phyloP scores from a whole-genome alignment of 2,797 vertebrate species.

The Acanthiza pusilla region DNA sequence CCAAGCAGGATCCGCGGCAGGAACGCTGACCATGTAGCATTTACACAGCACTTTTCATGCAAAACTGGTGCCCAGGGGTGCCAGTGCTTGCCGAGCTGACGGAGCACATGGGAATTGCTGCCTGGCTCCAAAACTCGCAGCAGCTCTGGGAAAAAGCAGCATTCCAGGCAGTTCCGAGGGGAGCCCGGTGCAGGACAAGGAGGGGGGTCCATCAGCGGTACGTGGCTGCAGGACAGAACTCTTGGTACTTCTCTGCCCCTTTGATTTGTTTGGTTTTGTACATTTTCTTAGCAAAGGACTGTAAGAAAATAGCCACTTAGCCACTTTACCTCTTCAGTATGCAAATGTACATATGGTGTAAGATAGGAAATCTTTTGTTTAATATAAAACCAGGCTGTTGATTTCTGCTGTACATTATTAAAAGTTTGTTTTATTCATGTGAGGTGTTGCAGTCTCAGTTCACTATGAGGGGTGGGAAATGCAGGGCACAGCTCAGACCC shows the following conservation, averaged over 20 bases:
- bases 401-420: conserved; percentile 84
- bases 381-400: conserved; percentile 82
- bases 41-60: conserved; percentile 31
- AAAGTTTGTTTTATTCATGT: conserved; percentile 78
- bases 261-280: conserved; percentile 77
- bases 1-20: neutral
- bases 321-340: conserved; percentile 87
- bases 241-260: conserved; percentile 54
- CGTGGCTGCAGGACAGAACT: conserved; percentile 52
- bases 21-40: conserved; percentile 52
- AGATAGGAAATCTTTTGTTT: conserved; percentile 82
- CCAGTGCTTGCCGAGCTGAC: neutral
- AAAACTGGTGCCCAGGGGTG: neutral
- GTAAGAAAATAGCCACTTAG: conserved; percentile 85
- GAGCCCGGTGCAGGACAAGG: neutral
- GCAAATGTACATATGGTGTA: conserved; percentile 84
- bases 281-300: conserved; percentile 79
- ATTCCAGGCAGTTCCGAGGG: neutral
- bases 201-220: neutral
- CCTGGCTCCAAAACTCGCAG: neutral
- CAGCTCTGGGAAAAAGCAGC: neutral
- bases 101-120: neutral
- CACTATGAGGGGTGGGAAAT: neutral
- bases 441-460: neutral
- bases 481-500: neutral